phyloP scores from a whole-genome alignment of 2,113 vertebrate genomes.

The Lophotis ruficrista region DNA sequence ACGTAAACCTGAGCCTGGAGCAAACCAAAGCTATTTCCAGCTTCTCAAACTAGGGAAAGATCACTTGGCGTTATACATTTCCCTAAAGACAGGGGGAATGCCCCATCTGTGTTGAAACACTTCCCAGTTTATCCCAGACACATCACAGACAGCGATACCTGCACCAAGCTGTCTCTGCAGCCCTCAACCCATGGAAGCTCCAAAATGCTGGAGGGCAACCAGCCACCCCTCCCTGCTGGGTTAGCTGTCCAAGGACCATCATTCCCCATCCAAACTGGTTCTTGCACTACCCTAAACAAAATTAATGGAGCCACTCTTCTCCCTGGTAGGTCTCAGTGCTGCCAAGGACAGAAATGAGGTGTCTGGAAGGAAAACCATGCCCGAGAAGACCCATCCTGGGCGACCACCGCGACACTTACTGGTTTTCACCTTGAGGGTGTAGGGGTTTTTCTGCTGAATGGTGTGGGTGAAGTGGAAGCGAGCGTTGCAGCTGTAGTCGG shows the following conservation, averaged over 20 bases:
- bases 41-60: background rate
- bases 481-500: conserved; percentile 96
- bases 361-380: background rate
- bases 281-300: background rate
- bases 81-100: background rate
- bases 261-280: background rate
- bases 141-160: rapidly evolving
- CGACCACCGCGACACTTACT: conserved; percentile 81
- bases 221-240: background rate
- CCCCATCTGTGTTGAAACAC: background rate
- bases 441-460: conserved; percentile 98
- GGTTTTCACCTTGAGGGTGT: conserved; percentile 89
- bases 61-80: rapidly evolving
- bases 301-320: background rate
- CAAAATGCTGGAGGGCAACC: background rate
- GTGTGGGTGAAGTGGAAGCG: conserved; percentile 97
- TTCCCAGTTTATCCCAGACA: background rate
- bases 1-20: background rate
- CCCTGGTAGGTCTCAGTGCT: background rate
- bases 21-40: background rate
- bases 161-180: background rate
- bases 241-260: rapidly evolving
- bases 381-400: background rate
- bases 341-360: background rate
- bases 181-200: background rate